Evolutionary conservation across 2,797 vertebrate species (phyloP), one percentile per base, ranked within the genome.

Genomic region (Dryobates pubescens): DNA sequence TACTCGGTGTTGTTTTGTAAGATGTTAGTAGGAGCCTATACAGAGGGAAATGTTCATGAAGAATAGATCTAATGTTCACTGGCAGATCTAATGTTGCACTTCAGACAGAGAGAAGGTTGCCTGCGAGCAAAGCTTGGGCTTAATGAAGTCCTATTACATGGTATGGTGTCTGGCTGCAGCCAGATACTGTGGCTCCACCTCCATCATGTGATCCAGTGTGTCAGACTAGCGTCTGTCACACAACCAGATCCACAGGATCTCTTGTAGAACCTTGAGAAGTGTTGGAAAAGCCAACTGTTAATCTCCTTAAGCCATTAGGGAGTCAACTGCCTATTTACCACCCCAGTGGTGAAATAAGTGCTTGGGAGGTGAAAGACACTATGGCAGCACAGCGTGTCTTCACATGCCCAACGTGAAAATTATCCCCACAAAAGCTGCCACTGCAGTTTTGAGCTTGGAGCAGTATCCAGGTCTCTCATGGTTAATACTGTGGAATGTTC

Each of bases 401-500:
- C 74, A 77, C 90, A 82, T 88, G 94, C 65, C 79, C 32, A n/a
- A 62, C 75, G 81, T 88, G 88, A 91, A 95, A 95, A 90, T 70
- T 88, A 89, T 36, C 81, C 73, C 34, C 63, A 77, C 62, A 93
- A 93, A 90, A 79, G 78, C 76, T 87, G 70, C 90, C 64, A 72
- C 85, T 92, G 82, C 77, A 89, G 51, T 96, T 96, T 92, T 74
- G 69, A 91, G 67, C 61, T 85, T 87, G 64, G 68, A 93, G 86
- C 53, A 9, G 82, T 92, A 59, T 93, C 82, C 86, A 87, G 74
- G 75, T 87, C 83, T 71, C 67, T 82, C 80, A 47, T 64, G 62
- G 76, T 83, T 95, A 95, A 92, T 85, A 41, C 5, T 73, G 75
- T 90, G 89, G 82, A 94, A 95, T 92, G 86, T 94, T 94, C 91